Conservation (phyloP, 2,888 invertebrate genomes). For the Leptogaster cylindrica region DNA sequence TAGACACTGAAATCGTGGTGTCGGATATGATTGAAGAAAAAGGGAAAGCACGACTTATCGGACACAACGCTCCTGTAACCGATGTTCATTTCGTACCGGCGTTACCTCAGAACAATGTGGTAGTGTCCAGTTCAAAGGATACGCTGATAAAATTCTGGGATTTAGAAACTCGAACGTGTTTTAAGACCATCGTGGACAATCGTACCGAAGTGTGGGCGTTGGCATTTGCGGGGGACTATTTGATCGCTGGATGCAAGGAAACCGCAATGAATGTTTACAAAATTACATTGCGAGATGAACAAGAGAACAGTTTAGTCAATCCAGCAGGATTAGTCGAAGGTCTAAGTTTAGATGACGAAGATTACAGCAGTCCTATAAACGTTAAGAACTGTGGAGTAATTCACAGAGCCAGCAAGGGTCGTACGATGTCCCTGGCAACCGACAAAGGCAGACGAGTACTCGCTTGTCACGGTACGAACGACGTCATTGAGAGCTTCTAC, state of each 20-base stretch:
- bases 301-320: conserved; percentile 61
- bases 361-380: conserved; percentile 68
- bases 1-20: conserved; percentile 92
- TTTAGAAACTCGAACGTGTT: conserved; percentile 91
- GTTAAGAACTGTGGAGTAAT: conserved; percentile 82
- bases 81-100: conserved; percentile 77
- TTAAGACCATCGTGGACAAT: conserved; percentile 91
- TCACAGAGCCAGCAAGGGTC: conserved; percentile 77
- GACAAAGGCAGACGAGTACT: conserved; percentile 77
- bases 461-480: conserved; percentile 84
- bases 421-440: conserved; percentile 76
- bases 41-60: conserved; percentile 86
- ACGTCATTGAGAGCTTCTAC: conserved; percentile 80
- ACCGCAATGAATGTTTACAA: conserved; percentile 86
- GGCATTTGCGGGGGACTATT: conserved; percentile 75
- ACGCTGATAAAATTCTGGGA: conserved; percentile 98
- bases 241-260: conserved; percentile 89
- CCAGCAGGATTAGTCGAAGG: conserved; percentile 58
- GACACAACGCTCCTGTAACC: conserved; percentile 91
- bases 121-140: conserved; percentile 89
- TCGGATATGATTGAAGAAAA: conserved; percentile 94
- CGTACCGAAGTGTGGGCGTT: conserved; percentile 89
- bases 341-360: conserved; percentile 56
- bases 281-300: conserved; percentile 57
- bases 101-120: conserved; percentile 62